Conservation (phyloP, 92 coral and sea anemone species). For the Epizoanthus rinbou region DNA sequence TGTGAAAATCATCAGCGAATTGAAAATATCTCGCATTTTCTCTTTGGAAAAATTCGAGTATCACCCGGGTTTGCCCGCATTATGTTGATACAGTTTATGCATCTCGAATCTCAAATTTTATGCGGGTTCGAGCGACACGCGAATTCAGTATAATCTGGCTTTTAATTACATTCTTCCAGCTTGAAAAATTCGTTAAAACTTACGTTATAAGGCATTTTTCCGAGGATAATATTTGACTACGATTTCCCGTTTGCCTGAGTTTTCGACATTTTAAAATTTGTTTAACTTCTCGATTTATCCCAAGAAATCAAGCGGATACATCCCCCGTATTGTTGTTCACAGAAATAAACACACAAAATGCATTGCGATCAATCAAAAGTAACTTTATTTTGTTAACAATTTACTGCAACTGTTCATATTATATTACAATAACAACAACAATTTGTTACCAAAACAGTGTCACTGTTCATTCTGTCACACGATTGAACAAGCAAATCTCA, state of each 20-base stretch:
- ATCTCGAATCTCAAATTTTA: slow-evolving; percentile 8
- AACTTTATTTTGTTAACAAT: neutral
- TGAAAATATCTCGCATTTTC: slow-evolving; percentile 6
- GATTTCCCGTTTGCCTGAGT: neutral
- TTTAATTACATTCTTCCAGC: slow-evolving; percentile 23
- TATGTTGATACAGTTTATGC: neutral
- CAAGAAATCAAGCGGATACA: slow-evolving; percentile 12
- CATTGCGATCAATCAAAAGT: neutral
- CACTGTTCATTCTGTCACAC: slow-evolving; percentile 1
- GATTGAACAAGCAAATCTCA: neutral
- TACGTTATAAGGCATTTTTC: neutral
- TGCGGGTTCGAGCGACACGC: neutral
- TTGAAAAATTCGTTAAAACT: slow-evolving; percentile 6
- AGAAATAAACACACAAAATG: slow-evolving; percentile 5
- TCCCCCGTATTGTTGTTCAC: neutral
- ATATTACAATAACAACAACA: neutral
- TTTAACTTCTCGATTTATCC: neutral
- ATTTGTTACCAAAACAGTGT: neutral
- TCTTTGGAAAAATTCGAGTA: slow-evolving; percentile 16
- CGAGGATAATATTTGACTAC: neutral
- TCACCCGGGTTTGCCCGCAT: slow-evolving; percentile 14
- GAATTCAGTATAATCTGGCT: slow-evolving; percentile 21
- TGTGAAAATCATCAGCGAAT: slow-evolving; percentile 26
- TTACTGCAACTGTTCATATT: neutral
- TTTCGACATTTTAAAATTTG: neutral